phyloP scores from a whole-genome alignment of 2,113 vertebrate genomes.

The Callospermophilus lateralis region DNA sequence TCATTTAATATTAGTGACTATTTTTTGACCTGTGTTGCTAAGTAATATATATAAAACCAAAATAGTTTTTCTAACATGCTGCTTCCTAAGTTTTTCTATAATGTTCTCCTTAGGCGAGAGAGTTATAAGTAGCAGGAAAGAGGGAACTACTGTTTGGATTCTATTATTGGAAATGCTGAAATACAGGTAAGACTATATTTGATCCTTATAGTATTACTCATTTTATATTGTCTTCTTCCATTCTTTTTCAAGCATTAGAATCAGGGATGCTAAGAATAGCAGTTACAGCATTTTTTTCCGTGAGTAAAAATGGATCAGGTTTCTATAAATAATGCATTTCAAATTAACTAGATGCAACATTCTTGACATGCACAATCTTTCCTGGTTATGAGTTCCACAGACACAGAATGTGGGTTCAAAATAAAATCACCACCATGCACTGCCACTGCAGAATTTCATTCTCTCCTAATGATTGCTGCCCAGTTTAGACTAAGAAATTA shows the following conservation, averaged over 20 bases:
- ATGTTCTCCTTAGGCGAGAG: slow-evolving; percentile 27
- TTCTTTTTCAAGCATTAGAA: slow-evolving; percentile 46
- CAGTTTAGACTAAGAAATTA: slow-evolving; percentile 19
- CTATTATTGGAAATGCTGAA: slow-evolving; percentile 65
- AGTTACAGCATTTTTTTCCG: slow-evolving; percentile 34
- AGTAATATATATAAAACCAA: slow-evolving; percentile 58
- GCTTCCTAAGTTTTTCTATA: slow-evolving; percentile 21
- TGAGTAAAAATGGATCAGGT: slow-evolving; percentile 40
- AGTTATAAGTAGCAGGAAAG: neutral
- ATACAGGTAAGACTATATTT: neutral
- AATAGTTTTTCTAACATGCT: slow-evolving; percentile 44
- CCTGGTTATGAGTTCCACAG: slow-evolving; percentile 53
- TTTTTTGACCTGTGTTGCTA: neutral
- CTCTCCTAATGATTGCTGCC: neutral
- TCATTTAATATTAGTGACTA: slow-evolving; percentile 8
- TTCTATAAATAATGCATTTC: slow-evolving; percentile 76
- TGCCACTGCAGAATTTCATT: slow-evolving; percentile 11
- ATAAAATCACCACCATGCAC: neutral
- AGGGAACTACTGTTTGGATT: neutral
- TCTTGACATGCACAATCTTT: slow-evolving; percentile 50
- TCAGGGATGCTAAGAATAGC: slow-evolving; percentile 63
- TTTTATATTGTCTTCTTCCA: slow-evolving; percentile 37
- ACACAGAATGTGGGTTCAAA: slow-evolving; percentile 60
- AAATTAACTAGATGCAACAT: slow-evolving; percentile 70
- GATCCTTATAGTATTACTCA: slow-evolving; percentile 56